Percentiles rank a stretch among this genome's conserved stretches.
Evolutionary conservation across 2,113 vertebrate species (phyloP).

Genomic region (Boulengeromyrus knoepffleri): DNA sequence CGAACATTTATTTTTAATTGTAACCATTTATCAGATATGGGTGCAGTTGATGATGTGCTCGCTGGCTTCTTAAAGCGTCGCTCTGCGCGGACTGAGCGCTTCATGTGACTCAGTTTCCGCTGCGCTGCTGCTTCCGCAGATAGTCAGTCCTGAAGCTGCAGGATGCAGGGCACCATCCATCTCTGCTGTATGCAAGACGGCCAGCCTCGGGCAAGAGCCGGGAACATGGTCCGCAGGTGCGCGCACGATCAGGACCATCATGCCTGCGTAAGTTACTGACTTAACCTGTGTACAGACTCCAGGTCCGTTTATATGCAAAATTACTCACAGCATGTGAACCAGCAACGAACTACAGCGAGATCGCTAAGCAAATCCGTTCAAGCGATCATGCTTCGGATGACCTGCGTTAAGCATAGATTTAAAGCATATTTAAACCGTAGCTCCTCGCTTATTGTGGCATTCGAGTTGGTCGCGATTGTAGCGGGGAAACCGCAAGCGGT

Average conservation of each 20-base stretch:
- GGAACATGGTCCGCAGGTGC: constrained; percentile 55
- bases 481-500: not conserved
- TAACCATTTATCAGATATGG: not conserved
- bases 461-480: not conserved
- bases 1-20: not conserved
- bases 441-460: not conserved
- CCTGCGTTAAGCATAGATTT: not conserved
- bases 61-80: not conserved
- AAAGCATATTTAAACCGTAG: not conserved
- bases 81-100: constrained; percentile 49
- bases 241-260: constrained; percentile 49
- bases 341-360: not conserved
- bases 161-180: constrained; percentile 18
- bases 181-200: not conserved
- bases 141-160: constrained; percentile 30
- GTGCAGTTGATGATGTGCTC: not conserved
- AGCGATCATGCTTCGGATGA: not conserved
- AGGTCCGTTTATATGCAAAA: not conserved
- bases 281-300: not conserved
- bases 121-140: constrained; percentile 61
- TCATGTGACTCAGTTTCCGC: constrained; percentile 70
- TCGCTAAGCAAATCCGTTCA: not conserved
- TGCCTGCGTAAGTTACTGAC: constrained; percentile 52
- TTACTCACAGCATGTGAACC: not conserved
- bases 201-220: constrained; percentile 21